A percentile compares a stretch with the other conserved stretches of the same genome.
These are phyloP conservation scores for Tauraco hartlaubi DNA, from an alignment of 2,797 vertebrate species.

Conservation along the genomic window DNA sequence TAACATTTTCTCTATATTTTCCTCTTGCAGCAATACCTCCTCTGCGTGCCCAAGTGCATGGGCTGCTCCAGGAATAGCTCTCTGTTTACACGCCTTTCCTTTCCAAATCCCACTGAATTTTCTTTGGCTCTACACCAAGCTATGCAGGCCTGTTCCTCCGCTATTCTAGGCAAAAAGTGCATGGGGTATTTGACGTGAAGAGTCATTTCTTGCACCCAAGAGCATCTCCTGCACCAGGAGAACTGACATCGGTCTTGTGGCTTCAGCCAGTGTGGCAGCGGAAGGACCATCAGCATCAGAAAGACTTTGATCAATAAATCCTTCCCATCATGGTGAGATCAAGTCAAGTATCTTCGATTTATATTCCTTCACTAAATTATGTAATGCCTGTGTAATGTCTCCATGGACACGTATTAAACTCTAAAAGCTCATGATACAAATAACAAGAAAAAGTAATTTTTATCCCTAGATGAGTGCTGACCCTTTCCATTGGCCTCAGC, in stretches of 20 bases:
- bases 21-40: background rate
- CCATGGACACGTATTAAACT: accelerated
- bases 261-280: accelerated
- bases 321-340: background rate
- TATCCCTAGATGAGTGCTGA: background rate
- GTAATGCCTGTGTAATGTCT: background rate
- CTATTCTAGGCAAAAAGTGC: background rate
- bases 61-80: conserved; percentile 28
- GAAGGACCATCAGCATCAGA: background rate
- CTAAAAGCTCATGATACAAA: background rate
- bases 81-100: background rate
- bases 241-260: accelerated
- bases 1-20: background rate
- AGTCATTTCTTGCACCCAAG: background rate
- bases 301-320: background rate
- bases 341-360: background rate
- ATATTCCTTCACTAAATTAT: background rate
- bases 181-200: background rate
- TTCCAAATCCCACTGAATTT: background rate
- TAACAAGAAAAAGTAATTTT: background rate
- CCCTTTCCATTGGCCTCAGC: background rate
- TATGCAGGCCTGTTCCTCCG: background rate
- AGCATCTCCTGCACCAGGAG: background rate
- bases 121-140: conserved; percentile 14
- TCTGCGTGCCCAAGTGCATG: accelerated